Percentiles rank a stretch among this genome's conserved stretches.
Evolutionary conservation across 2,888 invertebrate species (phyloP).

Genomic region (Noctua fimbriata): DNA sequence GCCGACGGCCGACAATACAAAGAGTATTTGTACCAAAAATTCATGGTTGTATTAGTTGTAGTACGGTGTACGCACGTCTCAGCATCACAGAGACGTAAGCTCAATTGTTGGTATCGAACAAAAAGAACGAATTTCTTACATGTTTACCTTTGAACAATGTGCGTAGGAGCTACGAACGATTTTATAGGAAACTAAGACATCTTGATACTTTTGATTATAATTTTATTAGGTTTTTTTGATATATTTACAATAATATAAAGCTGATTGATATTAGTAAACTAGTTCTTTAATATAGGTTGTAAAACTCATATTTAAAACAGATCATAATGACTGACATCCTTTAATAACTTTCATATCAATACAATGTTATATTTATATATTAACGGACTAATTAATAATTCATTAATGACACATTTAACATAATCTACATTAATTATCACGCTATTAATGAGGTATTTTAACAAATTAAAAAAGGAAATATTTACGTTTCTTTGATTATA

Average conservation of each 20-base stretch:
- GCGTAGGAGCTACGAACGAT: slow-evolving; percentile 81
- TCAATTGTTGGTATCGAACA: slow-evolving; percentile 80
- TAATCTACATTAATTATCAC: slow-evolving; percentile 47
- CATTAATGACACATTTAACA: slow-evolving; percentile 14
- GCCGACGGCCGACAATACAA: slow-evolving; percentile 78
- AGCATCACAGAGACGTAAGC: slow-evolving; percentile 73
- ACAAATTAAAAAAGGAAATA: slow-evolving; percentile 18
- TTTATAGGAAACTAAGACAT: slow-evolving; percentile 56
- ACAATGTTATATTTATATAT: slow-evolving; percentile 15
- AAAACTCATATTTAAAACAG: slow-evolving; percentile 3
- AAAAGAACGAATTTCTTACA: slow-evolving; percentile 82
- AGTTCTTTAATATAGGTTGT: not conserved
- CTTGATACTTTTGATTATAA: slow-evolving; percentile 72
- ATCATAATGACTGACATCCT: slow-evolving; percentile 2
- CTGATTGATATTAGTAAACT: slow-evolving; percentile 4
- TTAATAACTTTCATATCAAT: not conserved
- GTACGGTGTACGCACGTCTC: slow-evolving; percentile 67
- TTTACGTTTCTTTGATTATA: slow-evolving; percentile 6
- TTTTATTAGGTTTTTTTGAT: not conserved
- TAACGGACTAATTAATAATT: slow-evolving; percentile 17
- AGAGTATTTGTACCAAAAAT: slow-evolving; percentile 79
- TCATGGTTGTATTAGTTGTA: slow-evolving; percentile 72
- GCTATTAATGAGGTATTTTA: slow-evolving; percentile 16
- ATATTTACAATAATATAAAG: not conserved
- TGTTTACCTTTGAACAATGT: slow-evolving; percentile 85